Base-by-base conservation (phyloP, 2,888 invertebrate species). In the Venustoraphidia nigricollis region DNA sequence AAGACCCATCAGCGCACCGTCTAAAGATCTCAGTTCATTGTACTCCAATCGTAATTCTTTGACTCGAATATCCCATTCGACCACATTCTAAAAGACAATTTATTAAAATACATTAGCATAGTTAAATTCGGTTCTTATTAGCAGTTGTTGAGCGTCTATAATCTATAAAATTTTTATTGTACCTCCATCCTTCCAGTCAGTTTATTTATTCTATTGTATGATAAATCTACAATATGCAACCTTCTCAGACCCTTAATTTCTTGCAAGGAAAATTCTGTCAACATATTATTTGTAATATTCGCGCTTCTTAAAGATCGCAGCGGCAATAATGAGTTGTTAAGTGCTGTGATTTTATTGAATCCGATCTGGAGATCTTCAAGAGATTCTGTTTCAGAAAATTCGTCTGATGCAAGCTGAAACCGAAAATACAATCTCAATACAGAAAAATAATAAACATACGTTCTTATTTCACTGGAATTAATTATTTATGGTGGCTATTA, bases 231-330 rank as follows among this genome's bases (percentile, higher is more conserved):
- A 11, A 78, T 72, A 44, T 76, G 76, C n/a, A 90, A 66, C 53
- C 75, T 74, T 53, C 77, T 76, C 50, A 89, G 65, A 0, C 87
- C 87, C 49, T 80, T 79, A 42, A 89, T 77, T 63, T 89, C 85
- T 62, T 82, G 79, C 59, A 89, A 74, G 0, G 86, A 86, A 66
- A 90, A 89, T 58, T 86, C 84, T 1, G 74, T 71, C 49, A 89
- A 71, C 38, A 73, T 70, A 61, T 90, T 90, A 60, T 80, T 79
- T 0, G 86, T 84, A 51, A 90, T 69, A 66, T 88, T 88, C 41
- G 85, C 71, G 53, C 74, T 76, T 53, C 75, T 73, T 17, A 90
- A 66, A 9, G 78, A 76, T 56, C 76, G 75, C 45, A 89, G 67
- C 40, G 81, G 79, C 56, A 78, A 70, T 40, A 89, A 62, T 0